A percentile compares a stretch with the other conserved stretches of the same genome.
Conservation (phyloP, 2,888 invertebrate species). For the Agrenia bidenticulata region DNA sequence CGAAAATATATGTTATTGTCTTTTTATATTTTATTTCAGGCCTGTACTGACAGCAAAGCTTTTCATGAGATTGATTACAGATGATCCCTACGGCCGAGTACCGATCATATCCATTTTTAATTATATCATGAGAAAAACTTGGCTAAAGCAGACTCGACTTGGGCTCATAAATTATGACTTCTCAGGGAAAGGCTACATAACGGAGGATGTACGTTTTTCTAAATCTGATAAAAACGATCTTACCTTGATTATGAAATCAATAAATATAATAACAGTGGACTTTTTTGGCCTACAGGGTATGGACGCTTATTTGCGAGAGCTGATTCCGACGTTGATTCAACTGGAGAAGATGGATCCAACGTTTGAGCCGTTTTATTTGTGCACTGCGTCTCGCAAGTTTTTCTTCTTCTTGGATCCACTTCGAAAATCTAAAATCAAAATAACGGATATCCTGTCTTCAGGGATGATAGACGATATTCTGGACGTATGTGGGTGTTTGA, state of each 20-base stretch:
- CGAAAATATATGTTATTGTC: neutral
- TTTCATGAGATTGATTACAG: conserved; percentile 83
- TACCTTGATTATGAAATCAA: neutral
- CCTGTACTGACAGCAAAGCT: conserved; percentile 74
- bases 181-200: conserved; percentile 84
- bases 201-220: conserved; percentile 68
- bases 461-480: conserved; percentile 89
- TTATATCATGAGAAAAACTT: conserved; percentile 92
- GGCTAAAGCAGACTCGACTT: conserved; percentile 92
- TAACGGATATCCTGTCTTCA: conserved; percentile 86
- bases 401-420: conserved; percentile 92
- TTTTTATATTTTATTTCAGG: conserved; percentile 52
- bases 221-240: neutral
- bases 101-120: conserved; percentile 88
- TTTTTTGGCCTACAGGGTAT: conserved; percentile 76
- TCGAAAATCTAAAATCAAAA: conserved; percentile 81
- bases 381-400: conserved; percentile 93
- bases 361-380: conserved; percentile 93
- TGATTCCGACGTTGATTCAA: conserved; percentile 88
- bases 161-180: conserved; percentile 90
- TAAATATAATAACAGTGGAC: too few species aligned
- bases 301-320: conserved; percentile 90
- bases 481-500: conserved; percentile 62
- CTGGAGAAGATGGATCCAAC: conserved; percentile 87
- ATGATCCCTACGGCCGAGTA: conserved; percentile 63